These are phyloP conservation scores for Leptinotarsa tumamoca DNA, from an alignment of 2,888 invertebrate genomes.

Conservation along the genomic window DNA sequence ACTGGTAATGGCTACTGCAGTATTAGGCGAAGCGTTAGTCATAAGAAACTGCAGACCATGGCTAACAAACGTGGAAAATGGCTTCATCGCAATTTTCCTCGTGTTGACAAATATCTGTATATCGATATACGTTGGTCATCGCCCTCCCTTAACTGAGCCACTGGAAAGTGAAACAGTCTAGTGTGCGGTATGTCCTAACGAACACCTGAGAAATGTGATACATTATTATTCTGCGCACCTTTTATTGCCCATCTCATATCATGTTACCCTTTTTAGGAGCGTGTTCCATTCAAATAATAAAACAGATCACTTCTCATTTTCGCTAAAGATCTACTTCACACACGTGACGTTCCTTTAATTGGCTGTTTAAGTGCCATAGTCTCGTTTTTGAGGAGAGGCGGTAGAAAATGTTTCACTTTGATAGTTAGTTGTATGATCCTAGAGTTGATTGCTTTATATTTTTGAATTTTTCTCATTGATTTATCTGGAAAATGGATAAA, in stretches of 20 bases:
- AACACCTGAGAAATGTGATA: conserved; percentile 52
- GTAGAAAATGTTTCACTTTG: neutral
- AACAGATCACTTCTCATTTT: conserved; percentile 44
- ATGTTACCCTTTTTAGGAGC: conserved; percentile 46
- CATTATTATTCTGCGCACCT: conserved; percentile 50
- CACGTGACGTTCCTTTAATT: conserved; percentile 28
- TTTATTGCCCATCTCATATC: conserved; percentile 45
- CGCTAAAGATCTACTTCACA: conserved; percentile 32
- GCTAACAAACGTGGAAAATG: no score
- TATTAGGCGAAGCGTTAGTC: no score
- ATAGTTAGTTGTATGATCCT: no score
- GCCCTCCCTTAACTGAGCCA: conserved; percentile 9
- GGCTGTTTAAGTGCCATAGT: neutral
- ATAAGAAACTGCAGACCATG: no score
- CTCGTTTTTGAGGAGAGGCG: conserved; percentile 2
- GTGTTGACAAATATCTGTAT: neutral
- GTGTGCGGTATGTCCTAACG: conserved; percentile 53
- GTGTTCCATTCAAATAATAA: conserved; percentile 45
- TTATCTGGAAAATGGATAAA: no score
- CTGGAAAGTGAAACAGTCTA: conserved; percentile 29
- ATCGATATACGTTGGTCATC: neutral
- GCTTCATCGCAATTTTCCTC: neutral
- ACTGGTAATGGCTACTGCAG: no score
- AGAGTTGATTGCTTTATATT: no score
- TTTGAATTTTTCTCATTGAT: no score